Evolutionary conservation across 1,140 invertebrate genomes (phyloP).

Genomic region (Melanaphis sacchari): DNA sequence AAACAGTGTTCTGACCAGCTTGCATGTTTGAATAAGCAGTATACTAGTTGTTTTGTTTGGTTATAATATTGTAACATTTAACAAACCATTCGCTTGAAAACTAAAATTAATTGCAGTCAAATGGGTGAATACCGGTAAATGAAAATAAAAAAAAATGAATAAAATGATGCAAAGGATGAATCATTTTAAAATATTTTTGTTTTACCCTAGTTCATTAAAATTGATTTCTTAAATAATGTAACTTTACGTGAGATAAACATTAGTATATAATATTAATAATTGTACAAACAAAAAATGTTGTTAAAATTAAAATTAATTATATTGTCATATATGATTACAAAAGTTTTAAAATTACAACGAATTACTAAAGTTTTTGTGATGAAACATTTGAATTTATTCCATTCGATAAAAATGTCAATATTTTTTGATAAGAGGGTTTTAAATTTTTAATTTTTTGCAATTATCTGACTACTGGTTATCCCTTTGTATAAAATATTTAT

Average conservation of each 20-base stretch:
- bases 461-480: no score
- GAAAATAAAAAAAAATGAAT: background rate
- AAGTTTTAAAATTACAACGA: background rate
- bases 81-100: background rate
- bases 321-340: background rate
- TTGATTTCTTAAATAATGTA: background rate
- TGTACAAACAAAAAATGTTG: background rate
- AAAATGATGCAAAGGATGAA: background rate
- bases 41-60: background rate
- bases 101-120: background rate
- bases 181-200: background rate
- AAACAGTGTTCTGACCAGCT: background rate
- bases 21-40: background rate
- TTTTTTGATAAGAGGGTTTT: no score
- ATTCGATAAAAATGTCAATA: no score
- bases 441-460: no score
- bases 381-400: no score
- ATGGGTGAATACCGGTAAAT: background rate
- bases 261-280: background rate
- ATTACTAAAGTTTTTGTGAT: no score
- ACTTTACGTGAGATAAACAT: background rate
- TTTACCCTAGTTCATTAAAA: background rate
- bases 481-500: no score
- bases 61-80: background rate
- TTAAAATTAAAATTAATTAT: background rate